These are phyloP conservation scores for Parascotia fuliginaria DNA, from an alignment of 2,888 invertebrate genomes.

Conservation along the genomic window DNA sequence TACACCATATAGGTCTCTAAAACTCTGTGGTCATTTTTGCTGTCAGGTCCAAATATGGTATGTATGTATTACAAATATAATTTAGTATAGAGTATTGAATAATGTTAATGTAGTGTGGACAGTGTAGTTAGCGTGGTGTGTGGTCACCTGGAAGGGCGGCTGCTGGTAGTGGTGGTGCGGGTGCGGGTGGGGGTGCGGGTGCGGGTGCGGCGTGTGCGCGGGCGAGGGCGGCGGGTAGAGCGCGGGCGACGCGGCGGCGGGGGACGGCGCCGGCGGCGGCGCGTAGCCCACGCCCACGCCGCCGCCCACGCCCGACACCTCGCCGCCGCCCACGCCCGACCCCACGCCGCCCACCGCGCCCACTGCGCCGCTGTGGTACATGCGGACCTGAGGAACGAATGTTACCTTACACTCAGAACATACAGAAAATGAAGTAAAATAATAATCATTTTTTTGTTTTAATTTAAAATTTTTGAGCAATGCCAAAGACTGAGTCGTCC, in stretches of 20 bases:
- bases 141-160: conserved; percentile 78
- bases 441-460: too few relatives aligned
- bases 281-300: conserved; percentile 67
- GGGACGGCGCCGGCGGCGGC: conserved; percentile 70
- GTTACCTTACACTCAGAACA: neutral
- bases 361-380: conserved; percentile 83
- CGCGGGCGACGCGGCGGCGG: conserved; percentile 78
- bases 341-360: conserved; percentile 46
- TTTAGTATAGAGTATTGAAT: too few relatives aligned
- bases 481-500: too few relatives aligned
- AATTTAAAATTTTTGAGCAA: too few relatives aligned
- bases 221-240: conserved; percentile 82
- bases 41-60: too few relatives aligned
- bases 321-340: conserved; percentile 55
- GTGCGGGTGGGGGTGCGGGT: conserved; percentile 58
- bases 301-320: conserved; percentile 58
- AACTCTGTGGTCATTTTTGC: too few relatives aligned
- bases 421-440: too few relatives aligned
- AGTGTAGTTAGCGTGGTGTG: too few relatives aligned
- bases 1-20: too few relatives aligned
- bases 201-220: conserved; percentile 79
- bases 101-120: too few relatives aligned
- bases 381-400: conserved; percentile 84
- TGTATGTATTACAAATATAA: too few relatives aligned
- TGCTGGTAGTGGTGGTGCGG: conserved; percentile 75